Conservation (phyloP, 2,113 vertebrate genomes). For the Ochotona curzoniae region DNA sequence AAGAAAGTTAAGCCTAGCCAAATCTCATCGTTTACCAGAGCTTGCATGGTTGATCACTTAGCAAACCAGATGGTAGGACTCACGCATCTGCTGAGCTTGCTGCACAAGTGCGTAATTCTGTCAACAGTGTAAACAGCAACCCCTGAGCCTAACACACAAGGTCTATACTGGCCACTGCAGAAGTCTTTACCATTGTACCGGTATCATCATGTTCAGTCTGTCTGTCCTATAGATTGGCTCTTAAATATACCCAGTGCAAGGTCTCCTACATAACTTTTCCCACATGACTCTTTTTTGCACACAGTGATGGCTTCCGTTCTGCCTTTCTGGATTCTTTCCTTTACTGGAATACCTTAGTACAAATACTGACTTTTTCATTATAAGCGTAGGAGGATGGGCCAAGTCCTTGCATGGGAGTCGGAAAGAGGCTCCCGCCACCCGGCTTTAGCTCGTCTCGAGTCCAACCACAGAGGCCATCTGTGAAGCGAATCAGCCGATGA, state of each 20-base stretch:
- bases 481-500: no score
- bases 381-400: no score
- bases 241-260: background rate
- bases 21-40: background rate
- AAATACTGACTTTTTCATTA: background rate
- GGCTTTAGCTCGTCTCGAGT: no score
- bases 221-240: background rate
- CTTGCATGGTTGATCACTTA: background rate
- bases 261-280: background rate
- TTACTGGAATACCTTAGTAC: background rate
- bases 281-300: background rate
- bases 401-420: no score
- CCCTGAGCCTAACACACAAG: no score
- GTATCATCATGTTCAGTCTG: fast-evolving
- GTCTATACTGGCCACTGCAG: no score
- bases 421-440: no score
- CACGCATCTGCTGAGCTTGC: background rate
- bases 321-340: background rate
- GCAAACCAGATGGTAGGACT: background rate
- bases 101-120: no score
- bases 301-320: background rate
- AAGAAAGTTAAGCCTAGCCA: background rate
- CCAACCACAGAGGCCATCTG: no score
- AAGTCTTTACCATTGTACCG: background rate
- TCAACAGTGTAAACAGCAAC: background rate